Base-by-base conservation (phyloP, 2,888 invertebrate genomes). In the Scaptomyza tumidula region DNA sequence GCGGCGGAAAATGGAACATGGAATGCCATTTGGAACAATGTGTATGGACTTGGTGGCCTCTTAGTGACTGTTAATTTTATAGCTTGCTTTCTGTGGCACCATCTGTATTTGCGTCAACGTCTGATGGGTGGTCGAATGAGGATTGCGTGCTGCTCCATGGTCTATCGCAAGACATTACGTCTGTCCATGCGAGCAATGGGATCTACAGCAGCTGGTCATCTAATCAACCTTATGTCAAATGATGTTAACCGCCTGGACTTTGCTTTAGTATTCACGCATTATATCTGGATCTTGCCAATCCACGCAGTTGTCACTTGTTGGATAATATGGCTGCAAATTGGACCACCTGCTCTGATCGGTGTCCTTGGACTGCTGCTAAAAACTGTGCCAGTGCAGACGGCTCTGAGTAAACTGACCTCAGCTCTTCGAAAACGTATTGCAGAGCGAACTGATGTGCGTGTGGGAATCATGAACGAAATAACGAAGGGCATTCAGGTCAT, bases 381-480 rank as follows among this genome's bases (percentile, higher is more conserved):
- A 73, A 95, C 97, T 0, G 94, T 98, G 64, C 98, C 98, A 0
- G 93, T 97, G 19, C 97, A 98, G 93, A 95, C 91, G 11, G 91
- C 90, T 2, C 61, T 92, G 1, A 92, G 91, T 65, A 91, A 90
- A 60, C 50, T 92, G 45, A 88, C 91, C 13, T 90, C 92, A 0
- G 86, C 79, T 41, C 71, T 93, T 7, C 94, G 99, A 73, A 94
- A 95, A 90, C 95, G 95, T 88, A 97, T 97, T 0, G 98, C 98
- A 0, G 92, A 94, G 66, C 94, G 96, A 90, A 98, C 98, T 0
- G 99, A 99, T 91, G 95, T 96, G 82, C 94, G 99, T 71, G 96
- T 99, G 37, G 94, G 97, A 53, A 93, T 98, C 52, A 98, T 99
- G 98, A 97, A 96, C 90, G 99, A 99, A 93, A 95, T 99, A 75